phyloP scores from a whole-genome alignment of 2,113 vertebrate genomes.

The Dipodomys spectabilis region DNA sequence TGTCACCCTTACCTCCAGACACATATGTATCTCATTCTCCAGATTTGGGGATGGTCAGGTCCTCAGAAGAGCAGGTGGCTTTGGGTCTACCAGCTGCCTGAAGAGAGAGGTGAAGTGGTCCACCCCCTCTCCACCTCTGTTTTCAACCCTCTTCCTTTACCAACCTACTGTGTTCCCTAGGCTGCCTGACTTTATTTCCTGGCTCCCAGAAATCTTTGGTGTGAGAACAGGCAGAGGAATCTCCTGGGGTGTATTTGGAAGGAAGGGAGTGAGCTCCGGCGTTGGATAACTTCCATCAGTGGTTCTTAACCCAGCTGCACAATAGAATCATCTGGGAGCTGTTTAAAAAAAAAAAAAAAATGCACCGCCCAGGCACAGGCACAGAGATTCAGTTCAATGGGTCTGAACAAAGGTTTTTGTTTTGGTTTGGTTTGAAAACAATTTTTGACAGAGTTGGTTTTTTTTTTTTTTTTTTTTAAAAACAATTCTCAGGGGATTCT shows the following conservation, averaged over 20 bases:
- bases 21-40: background rate
- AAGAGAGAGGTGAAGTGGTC: background rate
- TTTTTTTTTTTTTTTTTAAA: background rate
- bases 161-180: slow-evolving; percentile 6
- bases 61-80: background rate
- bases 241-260: slow-evolving; percentile 75
- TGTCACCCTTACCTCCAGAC: background rate
- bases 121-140: background rate
- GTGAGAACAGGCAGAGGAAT: slow-evolving; percentile 73
- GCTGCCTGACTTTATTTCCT: slow-evolving; percentile 43
- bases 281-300: slow-evolving; percentile 65
- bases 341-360: slow-evolving; percentile 37
- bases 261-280: slow-evolving; percentile 64
- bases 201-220: slow-evolving; percentile 66
- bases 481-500: slow-evolving; percentile 28
- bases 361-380: background rate
- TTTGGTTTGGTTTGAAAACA: slow-evolving; percentile 42
- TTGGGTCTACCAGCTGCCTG: background rate
- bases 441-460: background rate
- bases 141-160: background rate
- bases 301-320: slow-evolving; percentile 45
- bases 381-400: background rate
- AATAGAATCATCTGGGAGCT: slow-evolving; percentile 70
- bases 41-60: background rate
- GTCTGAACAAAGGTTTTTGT: slow-evolving; percentile 36